Percentiles rank a stretch among this genome's conserved stretches.
Evolutionary conservation across 2,888 invertebrate genomes (phyloP).

Genomic region (Acheta domesticus): DNA sequence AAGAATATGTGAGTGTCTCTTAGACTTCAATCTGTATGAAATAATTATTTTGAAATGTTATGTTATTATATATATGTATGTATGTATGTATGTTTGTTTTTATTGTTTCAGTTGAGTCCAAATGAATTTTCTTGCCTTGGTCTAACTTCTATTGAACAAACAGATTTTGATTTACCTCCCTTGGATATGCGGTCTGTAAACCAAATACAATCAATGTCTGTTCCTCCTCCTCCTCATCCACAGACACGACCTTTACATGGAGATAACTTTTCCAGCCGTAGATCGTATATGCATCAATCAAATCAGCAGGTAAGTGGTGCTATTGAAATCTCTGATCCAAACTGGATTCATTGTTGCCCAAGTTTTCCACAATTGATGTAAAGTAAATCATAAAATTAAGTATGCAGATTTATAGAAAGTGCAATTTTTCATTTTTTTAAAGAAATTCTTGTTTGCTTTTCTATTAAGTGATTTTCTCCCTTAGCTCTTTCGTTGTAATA

Average conservation of each 20-base stretch:
- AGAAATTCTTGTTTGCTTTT: too few relatives aligned
- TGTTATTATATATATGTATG: neutral
- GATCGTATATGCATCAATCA: constrained; percentile 24
- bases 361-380: too few relatives aligned
- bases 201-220: constrained; percentile 22
- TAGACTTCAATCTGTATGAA: neutral
- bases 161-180: constrained; percentile 27
- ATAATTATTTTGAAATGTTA: neutral
- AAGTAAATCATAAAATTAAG: too few relatives aligned
- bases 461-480: too few relatives aligned
- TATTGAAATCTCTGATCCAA: too few relatives aligned
- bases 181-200: constrained; percentile 4
- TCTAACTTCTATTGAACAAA: constrained; percentile 27
- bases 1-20: constrained; percentile 31
- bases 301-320: constrained; percentile 22
- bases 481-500: too few relatives aligned
- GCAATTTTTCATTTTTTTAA: too few relatives aligned
- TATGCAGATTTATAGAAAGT: too few relatives aligned
- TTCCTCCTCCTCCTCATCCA: constrained; percentile 24
- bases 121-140: constrained; percentile 30
- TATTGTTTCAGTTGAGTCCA: constrained; percentile 24
- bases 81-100: neutral
- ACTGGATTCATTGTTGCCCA: too few relatives aligned
- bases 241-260: constrained; percentile 27
- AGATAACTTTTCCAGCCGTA: constrained; percentile 20